Evolutionary conservation across 2,113 vertebrate species (phyloP), one percentile per base, ranked within the genome.

Genomic region (Oryzias melastigma): DNA sequence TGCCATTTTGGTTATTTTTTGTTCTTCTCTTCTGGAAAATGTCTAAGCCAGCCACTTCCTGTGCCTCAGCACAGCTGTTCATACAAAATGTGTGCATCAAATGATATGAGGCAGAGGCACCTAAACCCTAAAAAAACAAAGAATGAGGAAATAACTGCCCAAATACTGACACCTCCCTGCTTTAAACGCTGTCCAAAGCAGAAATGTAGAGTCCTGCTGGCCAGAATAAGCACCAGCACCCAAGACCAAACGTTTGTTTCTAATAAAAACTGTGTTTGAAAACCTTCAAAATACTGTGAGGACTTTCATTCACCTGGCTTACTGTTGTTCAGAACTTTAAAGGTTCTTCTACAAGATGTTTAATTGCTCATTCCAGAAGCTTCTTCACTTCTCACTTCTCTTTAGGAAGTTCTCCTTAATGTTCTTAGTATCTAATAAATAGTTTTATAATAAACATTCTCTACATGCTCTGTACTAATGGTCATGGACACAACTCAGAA

Each of bases 201-300:
- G 66, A 71, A 71, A 69, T 27, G 35, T 19, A 48, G 58, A 63
- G 51, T 43, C 64, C 46, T 65, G 13, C 62, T 10, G 48, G 84
- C 83, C 87, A 88, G 78, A 44, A 83, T 59, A 73, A 90, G 84
- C 85, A 35, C 5, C 71, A 7, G 69, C 87, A 77, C 81, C 77
- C 64, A 57, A 82, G 55, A 62, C 57, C 71, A 65, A 35, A 35
- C 29, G 1, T 35, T 35, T 35, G 29, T 35, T 35, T 35, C 29
- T 35, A 35, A 35, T 35, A 8, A 35, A 35, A 35, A 35, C 2
- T 2, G 8, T 7, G 2, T 8, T 35, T 35, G 8, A 35, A 35
- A 35, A 10, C 29, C 7, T 35, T 35, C 8, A 10, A 10, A 10
- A 3, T 35, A 10, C 29, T 35, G 29, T 1, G 29, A 10, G 2